A percentile compares a stretch with the other conserved stretches of the same genome.
Conservation (phyloP, 2,888 invertebrate genomes). For the Nycteola revayana region DNA sequence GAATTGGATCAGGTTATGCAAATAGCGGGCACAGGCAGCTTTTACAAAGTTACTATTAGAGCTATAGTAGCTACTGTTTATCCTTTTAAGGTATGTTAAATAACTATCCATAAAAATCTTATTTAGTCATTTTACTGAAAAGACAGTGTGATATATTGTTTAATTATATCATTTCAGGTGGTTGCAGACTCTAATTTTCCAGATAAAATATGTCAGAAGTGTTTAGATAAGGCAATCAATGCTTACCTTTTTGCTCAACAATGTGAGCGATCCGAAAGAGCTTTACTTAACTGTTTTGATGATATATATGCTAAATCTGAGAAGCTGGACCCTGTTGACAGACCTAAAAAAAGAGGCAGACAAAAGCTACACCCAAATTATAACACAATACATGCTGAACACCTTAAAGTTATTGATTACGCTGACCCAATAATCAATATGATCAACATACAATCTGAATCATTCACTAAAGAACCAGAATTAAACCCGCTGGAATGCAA, state of each 20-base stretch:
- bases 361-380: slow-evolving; percentile 59
- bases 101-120: slow-evolving; percentile 7
- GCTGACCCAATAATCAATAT: slow-evolving; percentile 63
- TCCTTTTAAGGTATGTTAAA: slow-evolving; percentile 58
- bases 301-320: slow-evolving; percentile 64
- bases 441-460: slow-evolving; percentile 44
- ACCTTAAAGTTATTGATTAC: slow-evolving; percentile 60
- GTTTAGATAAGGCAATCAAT: slow-evolving; percentile 52
- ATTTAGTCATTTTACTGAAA: no score
- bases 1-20: slow-evolving; percentile 61
- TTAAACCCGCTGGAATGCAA: slow-evolving; percentile 57
- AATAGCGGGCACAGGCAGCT: slow-evolving; percentile 46
- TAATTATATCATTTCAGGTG: slow-evolving; percentile 61
- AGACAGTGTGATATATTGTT: no score
- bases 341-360: slow-evolving; percentile 55
- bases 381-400: slow-evolving; percentile 50
- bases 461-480: slow-evolving; percentile 26
- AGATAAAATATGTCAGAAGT: slow-evolving; percentile 60
- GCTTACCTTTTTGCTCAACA: slow-evolving; percentile 68
- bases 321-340: slow-evolving; percentile 61
- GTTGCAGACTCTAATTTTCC: slow-evolving; percentile 55
- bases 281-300: slow-evolving; percentile 62
- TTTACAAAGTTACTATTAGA: slow-evolving; percentile 60
- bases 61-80: slow-evolving; percentile 67
- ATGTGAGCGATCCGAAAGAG: slow-evolving; percentile 62